phyloP scores from a whole-genome alignment of 2,888 invertebrate species.

The Drosophila meridiana region DNA sequence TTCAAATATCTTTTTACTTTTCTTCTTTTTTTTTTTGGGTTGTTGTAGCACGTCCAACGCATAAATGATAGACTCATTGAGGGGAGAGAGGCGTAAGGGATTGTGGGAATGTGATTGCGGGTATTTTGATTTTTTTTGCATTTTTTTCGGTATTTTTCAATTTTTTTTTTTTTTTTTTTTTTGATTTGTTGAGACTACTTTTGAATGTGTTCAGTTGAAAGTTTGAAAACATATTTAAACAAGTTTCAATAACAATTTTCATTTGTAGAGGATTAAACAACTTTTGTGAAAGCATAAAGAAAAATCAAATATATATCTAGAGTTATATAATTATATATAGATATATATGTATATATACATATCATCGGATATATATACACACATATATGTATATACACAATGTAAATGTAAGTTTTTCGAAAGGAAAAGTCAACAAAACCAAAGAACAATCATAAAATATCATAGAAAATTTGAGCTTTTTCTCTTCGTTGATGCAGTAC shows the following conservation, averaged over 20 bases:
- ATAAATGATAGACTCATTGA: slow-evolving; percentile 86
- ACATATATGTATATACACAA: slow-evolving; percentile 36
- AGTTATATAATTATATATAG: slow-evolving; percentile 42
- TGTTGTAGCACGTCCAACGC: slow-evolving; percentile 72
- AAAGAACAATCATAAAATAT: slow-evolving; percentile 30
- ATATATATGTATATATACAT: slow-evolving; percentile 32
- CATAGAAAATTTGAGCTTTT: slow-evolving; percentile 65
- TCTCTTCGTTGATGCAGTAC: slow-evolving; percentile 85
- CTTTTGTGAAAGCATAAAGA: slow-evolving; percentile 63
- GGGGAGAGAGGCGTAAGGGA: slow-evolving; percentile 84
- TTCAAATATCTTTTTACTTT: slow-evolving; percentile 36
- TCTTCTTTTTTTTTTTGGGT: slow-evolving; percentile 30
- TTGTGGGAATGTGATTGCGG: slow-evolving; percentile 83
- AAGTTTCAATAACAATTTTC: slow-evolving; percentile 69
- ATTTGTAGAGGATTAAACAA: slow-evolving; percentile 64
- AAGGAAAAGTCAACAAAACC: neutral
- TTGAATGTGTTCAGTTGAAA: slow-evolving; percentile 78
- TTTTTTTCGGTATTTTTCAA: slow-evolving; percentile 43
- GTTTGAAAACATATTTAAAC: slow-evolving; percentile 75
- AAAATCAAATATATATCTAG: slow-evolving; percentile 46
- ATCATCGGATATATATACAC: neutral
- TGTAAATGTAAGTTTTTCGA: slow-evolving; percentile 31
- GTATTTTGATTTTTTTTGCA: slow-evolving; percentile 54
- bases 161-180: slow-evolving; percentile 47
- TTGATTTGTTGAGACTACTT: slow-evolving; percentile 74